Evolutionary conservation across 2,888 invertebrate genomes (phyloP), one percentile per base, ranked within the genome.

Genomic region (Scaptodrosophila latifasciaeformis): DNA sequence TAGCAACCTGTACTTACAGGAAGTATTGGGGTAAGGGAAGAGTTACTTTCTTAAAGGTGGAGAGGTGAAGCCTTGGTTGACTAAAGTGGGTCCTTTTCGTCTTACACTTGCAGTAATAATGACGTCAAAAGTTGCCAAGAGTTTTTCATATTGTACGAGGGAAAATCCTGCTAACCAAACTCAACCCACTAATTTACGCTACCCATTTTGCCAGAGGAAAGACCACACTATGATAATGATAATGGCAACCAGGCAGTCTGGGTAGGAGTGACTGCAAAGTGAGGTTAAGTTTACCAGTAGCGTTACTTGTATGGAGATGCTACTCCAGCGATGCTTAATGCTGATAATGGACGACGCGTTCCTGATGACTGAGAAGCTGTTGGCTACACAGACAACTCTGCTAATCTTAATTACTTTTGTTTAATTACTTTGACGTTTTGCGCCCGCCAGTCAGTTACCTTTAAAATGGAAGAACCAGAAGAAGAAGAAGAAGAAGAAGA

Each of bases 381-480:
- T 76, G 53, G 65, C 57, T 3, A 7, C 24, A 24, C 4, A 3
- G 7, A 7, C 24, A 3, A 24, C 24, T 24, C 24, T 24, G 82
- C 76, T 84, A 84, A 85, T 84, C 84, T 85, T 85, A 84, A 85
- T 84, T 84, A 84, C 84, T 85, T 85, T 85, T 84, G 85, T 85
- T 85, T 85, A 85, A 84, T 85, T 85, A 84, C 85, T 84, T 85
- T 83, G 80, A 80, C 81, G 82, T 68, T 74, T 71, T 66, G 64
- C 63, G 59, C 43, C 47, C 42, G 35, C 13, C 35, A 43, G 53
- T 47, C 12, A 48, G 45, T 45, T 44, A 4, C n/a, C n/a, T n/a
- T n/a, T n/a, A n/a, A n/a, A n/a, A n/a, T n/a, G n/a, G n/a, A n/a
- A n/a, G n/a, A n/a, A n/a, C n/a, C n/a, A n/a, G n/a, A n/a, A n/a